phyloP scores from a whole-genome alignment of 30 jellyfish, hydroid and myxozoan genomes.

The Phacellophora camtschatica region DNA sequence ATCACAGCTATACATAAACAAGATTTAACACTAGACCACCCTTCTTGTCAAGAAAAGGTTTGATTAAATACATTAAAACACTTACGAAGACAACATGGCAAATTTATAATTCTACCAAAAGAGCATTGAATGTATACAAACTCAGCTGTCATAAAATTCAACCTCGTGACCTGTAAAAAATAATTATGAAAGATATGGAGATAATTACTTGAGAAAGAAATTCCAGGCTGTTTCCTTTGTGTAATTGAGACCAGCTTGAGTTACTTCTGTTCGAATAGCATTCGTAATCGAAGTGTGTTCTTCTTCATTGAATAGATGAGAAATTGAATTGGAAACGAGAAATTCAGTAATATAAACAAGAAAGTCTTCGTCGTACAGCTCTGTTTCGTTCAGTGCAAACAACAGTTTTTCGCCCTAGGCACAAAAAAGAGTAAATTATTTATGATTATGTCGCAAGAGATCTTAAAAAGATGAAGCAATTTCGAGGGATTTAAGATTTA shows the following conservation, averaged over 20 bases:
- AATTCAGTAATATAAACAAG: slow-evolving; percentile 63
- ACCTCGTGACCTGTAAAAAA: background rate
- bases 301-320: slow-evolving; percentile 77
- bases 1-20: too few species aligned
- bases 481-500: too few species aligned
- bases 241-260: slow-evolving; percentile 66
- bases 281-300: slow-evolving; percentile 67
- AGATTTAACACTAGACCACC: too few species aligned
- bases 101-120: too few species aligned
- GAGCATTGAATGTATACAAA: too few species aligned
- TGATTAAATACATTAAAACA: too few species aligned
- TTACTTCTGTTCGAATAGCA: slow-evolving; percentile 79
- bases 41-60: too few species aligned
- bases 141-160: too few species aligned
- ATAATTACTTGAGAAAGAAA: slow-evolving; percentile 60
- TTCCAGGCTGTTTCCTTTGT: slow-evolving; percentile 79
- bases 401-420: slow-evolving; percentile 65
- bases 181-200: background rate
- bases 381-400: slow-evolving; percentile 63
- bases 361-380: slow-evolving; percentile 60
- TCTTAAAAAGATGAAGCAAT: too few species aligned
- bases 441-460: too few species aligned
- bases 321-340: slow-evolving; percentile 57
- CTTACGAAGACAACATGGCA: too few species aligned
- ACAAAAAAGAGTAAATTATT: too few species aligned